Conservation (phyloP, 2,113 vertebrate species). For the Ictalurus punctatus region DNA sequence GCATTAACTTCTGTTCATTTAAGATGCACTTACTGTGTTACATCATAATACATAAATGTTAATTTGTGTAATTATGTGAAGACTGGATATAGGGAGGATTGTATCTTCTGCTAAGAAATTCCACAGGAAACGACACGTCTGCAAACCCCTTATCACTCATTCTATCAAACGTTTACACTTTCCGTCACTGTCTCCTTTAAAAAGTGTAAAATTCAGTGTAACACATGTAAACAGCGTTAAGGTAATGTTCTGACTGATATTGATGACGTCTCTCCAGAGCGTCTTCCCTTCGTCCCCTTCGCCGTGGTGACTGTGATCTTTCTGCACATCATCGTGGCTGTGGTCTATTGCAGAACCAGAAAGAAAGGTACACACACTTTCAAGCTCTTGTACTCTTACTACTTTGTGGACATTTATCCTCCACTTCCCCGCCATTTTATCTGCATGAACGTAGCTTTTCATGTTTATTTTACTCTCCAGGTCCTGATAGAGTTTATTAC, state of each 20-base stretch:
- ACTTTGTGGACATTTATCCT: background rate
- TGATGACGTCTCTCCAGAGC: background rate
- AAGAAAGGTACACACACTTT: conserved; percentile 2
- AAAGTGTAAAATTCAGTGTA: background rate
- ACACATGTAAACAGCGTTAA: background rate
- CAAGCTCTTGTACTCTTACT: background rate
- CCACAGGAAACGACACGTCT: too few species aligned
- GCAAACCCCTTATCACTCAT: too few species aligned
- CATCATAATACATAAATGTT: too few species aligned
- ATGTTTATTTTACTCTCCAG: background rate
- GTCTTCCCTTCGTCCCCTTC: background rate
- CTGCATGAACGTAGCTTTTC: background rate
- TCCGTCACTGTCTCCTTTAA: too few species aligned
- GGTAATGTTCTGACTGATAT: background rate
- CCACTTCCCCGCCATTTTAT: background rate
- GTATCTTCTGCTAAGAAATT: too few species aligned
- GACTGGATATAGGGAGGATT: too few species aligned
- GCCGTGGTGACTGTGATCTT: background rate
- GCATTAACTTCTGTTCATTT: background rate
- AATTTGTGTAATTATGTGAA: background rate
- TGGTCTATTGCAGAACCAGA: conserved; percentile 5
- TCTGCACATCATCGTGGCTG: conserved; percentile 14
- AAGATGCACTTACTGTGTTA: background rate
- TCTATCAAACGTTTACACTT: too few species aligned
- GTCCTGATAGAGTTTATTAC: background rate